Conservation (phyloP, 2,888 invertebrate species). For the Drosophila meridionalis region DNA sequence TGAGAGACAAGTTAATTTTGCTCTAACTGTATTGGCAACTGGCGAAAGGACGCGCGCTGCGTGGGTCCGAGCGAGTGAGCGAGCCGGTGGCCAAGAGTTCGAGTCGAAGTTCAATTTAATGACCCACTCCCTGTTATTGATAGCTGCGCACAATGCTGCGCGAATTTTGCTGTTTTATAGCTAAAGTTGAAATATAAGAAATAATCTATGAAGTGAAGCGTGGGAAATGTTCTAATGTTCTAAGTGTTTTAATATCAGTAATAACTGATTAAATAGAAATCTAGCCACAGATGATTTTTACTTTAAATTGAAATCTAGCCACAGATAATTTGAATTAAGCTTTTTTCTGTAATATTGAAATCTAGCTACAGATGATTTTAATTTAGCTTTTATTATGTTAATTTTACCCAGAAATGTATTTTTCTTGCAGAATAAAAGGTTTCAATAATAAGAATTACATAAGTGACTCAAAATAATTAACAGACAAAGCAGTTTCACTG, state of each 20-base stretch:
- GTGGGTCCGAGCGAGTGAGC: background rate
- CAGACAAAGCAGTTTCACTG: background rate
- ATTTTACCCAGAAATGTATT: background rate
- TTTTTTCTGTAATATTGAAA: too few species aligned
- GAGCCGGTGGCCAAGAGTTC: background rate
- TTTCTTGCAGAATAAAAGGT: background rate
- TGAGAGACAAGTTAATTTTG: conserved; percentile 28
- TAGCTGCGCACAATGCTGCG: conserved; percentile 23
- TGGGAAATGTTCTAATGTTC: too few species aligned
- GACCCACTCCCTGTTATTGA: conserved; percentile 5
- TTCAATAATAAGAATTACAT: background rate
- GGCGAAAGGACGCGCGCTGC: conserved; percentile 17
- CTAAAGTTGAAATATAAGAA: background rate
- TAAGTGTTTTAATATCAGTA: too few species aligned
- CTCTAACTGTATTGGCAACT: conserved; percentile 12
- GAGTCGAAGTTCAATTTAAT: conserved; percentile 2
- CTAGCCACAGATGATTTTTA: too few species aligned
- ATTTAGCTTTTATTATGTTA: too few species aligned
- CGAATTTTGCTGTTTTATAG: conserved; percentile 17
- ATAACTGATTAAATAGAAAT: too few species aligned
- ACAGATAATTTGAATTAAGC: too few species aligned
- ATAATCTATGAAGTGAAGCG: background rate
- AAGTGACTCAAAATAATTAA: background rate
- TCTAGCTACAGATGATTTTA: too few species aligned
- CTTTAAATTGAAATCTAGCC: too few species aligned